phyloP scores from a whole-genome alignment of 2,797 vertebrate species.

The Gephyroberyx darwinii region DNA sequence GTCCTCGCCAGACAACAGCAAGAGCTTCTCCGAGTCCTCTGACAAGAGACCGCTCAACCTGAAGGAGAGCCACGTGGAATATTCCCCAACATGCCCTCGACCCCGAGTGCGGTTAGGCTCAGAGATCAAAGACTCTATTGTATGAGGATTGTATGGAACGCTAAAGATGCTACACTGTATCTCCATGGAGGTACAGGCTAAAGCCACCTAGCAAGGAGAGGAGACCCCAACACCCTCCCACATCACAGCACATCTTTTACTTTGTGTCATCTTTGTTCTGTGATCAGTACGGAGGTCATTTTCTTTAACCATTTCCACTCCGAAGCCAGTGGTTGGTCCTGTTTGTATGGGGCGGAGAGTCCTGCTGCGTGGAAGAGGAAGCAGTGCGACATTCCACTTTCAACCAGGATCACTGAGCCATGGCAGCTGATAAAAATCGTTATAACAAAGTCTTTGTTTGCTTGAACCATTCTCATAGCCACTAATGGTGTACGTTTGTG shows the following conservation, averaged over 20 bases:
- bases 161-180: constrained; percentile 50
- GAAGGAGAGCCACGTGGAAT: constrained; percentile 91
- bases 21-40: constrained; percentile 89
- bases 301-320: constrained; percentile 68
- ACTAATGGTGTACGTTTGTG: constrained; percentile 11
- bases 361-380: constrained; percentile 18
- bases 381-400: constrained; percentile 37
- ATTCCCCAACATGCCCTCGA: constrained; percentile 87
- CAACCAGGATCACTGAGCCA: constrained; percentile 42
- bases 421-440: constrained; percentile 60
- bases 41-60: constrained; percentile 89
- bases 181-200: constrained; percentile 47
- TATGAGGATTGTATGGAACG: constrained; percentile 78
- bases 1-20: constrained; percentile 83
- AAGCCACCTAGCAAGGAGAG: constrained; percentile 63
- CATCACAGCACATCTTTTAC: constrained; percentile 64
- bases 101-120: constrained; percentile 93
- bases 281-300: constrained; percentile 67
- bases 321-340: constrained; percentile 53
- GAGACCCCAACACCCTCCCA: constrained; percentile 59
- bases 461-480: constrained; percentile 50
- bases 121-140: constrained; percentile 95
- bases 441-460: constrained; percentile 12
- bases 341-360: constrained; percentile 22
- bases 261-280: constrained; percentile 64